Conservation (phyloP, 2,113 vertebrate species). For the Actenoides hombroni region DNA sequence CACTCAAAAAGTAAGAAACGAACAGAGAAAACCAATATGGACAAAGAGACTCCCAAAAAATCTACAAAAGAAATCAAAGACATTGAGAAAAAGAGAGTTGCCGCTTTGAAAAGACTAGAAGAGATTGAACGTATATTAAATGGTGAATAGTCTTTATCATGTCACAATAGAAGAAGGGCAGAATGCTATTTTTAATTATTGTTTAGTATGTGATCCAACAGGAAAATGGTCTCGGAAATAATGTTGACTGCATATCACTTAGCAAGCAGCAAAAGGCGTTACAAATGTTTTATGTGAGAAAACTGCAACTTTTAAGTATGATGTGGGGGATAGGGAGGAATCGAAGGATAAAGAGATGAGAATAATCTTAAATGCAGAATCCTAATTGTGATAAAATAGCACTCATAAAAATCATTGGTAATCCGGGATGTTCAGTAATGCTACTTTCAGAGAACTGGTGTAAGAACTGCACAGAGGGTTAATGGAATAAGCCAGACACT, state of each 20-base stretch:
- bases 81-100: constrained; percentile 94
- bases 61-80: constrained; percentile 92
- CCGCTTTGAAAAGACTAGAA: constrained; percentile 95
- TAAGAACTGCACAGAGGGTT: not conserved
- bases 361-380: constrained; percentile 3
- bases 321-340: not conserved
- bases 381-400: not conserved
- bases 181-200: constrained; percentile 22
- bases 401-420: not conserved
- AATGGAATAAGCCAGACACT: not conserved
- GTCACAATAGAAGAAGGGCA: not conserved
- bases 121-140: constrained; percentile 98
- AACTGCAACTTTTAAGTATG: not conserved
- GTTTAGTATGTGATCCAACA: constrained; percentile 24
- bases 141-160: constrained; percentile 81
- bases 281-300: not conserved
- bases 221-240: constrained; percentile 8
- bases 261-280: not conserved
- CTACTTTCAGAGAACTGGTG: constrained; percentile 1
- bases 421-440: not conserved
- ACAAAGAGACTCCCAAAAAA: constrained; percentile 83
- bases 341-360: not conserved
- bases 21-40: constrained; percentile 71
- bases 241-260: constrained; percentile 9
- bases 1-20: constrained; percentile 72